Evolutionary conservation across 2,797 vertebrate species (phyloP).

Genomic region (Siniperca scherzeri): DNA sequence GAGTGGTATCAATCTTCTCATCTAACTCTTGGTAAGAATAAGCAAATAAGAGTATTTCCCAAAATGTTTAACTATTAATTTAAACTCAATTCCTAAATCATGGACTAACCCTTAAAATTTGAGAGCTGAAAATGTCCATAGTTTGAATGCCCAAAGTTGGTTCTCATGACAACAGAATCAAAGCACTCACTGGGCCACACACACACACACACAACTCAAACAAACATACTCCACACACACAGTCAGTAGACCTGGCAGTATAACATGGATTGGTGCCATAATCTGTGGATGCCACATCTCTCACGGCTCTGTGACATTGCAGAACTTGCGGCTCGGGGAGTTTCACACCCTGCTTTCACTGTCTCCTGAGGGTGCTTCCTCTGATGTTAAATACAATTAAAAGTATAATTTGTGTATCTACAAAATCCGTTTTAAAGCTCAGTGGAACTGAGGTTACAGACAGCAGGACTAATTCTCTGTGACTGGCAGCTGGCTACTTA

Average conservation of each 20-base stretch:
- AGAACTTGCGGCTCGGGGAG: constrained; percentile 40
- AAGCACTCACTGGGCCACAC: not conserved
- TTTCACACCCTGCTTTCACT: constrained; percentile 64
- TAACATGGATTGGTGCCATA: constrained; percentile 72
- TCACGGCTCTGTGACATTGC: constrained; percentile 42
- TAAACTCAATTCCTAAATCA: not conserved
- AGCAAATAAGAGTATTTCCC: not conserved
- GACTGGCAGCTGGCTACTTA: constrained; percentile 20
- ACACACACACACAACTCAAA: not conserved
- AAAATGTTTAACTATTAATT: not conserved
- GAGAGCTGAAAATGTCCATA: not conserved
- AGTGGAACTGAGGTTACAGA: constrained; percentile 17
- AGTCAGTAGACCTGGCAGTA: constrained; percentile 14
- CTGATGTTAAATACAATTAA: constrained; percentile 1
- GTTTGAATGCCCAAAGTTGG: not conserved
- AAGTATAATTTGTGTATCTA: not conserved
- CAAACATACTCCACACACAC: constrained; percentile 12
- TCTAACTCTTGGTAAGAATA: not conserved
- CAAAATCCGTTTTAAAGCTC: not conserved
- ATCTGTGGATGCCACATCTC: constrained; percentile 80
- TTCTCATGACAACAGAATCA: not conserved
- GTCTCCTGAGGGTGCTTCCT: constrained; percentile 25
- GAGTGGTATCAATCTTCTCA: not conserved
- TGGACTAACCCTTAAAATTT: not conserved
- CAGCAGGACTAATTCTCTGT: constrained; percentile 25